Evolutionary conservation across 2,113 vertebrate species (phyloP).

Genomic region (Hemibagrus wyckioides): DNA sequence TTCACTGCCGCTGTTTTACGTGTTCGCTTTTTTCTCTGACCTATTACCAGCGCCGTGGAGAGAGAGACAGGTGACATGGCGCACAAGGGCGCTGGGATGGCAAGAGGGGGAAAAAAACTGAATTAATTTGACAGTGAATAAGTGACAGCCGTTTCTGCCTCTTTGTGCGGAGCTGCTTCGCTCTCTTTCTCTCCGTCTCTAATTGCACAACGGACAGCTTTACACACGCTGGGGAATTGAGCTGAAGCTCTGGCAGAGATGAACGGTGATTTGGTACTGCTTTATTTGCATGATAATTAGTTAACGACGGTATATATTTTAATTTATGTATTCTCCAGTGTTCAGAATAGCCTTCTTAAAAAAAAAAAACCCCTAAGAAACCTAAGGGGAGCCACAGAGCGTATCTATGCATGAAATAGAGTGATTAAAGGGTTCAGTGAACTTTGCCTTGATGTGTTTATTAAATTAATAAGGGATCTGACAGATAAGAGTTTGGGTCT

Average conservation of each 20-base stretch:
- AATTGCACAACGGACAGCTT: constrained; percentile 82
- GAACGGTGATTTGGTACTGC: constrained; percentile 73
- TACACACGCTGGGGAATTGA: constrained; percentile 80
- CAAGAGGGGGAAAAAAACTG: constrained; percentile 59
- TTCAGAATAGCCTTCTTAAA: constrained; percentile 58
- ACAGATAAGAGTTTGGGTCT: constrained; percentile 74
- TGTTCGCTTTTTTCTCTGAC: constrained; percentile 65
- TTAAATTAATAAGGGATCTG: constrained; percentile 84
- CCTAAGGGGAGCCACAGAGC: constrained; percentile 47
- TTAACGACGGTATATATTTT: constrained; percentile 72
- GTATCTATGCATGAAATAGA: constrained; percentile 79
- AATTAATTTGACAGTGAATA: constrained; percentile 92
- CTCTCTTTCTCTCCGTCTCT: constrained; percentile 65
- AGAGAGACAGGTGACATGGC: constrained; percentile 71
- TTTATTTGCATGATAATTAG: constrained; percentile 86
- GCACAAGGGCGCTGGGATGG: constrained; percentile 67
- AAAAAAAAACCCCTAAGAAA: constrained; percentile 45
- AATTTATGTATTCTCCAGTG: constrained; percentile 76
- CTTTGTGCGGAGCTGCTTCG: constrained; percentile 63
- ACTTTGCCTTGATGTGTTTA: constrained; percentile 85
- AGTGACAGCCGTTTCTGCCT: constrained; percentile 75
- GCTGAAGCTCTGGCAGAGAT: constrained; percentile 71
- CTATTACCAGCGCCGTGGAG: constrained; percentile 73
- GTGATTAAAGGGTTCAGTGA: constrained; percentile 76
- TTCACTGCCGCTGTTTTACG: constrained; percentile 71